phyloP scores from a whole-genome alignment of 2,797 vertebrate species.

The Lutjanus argentimaculatus region DNA sequence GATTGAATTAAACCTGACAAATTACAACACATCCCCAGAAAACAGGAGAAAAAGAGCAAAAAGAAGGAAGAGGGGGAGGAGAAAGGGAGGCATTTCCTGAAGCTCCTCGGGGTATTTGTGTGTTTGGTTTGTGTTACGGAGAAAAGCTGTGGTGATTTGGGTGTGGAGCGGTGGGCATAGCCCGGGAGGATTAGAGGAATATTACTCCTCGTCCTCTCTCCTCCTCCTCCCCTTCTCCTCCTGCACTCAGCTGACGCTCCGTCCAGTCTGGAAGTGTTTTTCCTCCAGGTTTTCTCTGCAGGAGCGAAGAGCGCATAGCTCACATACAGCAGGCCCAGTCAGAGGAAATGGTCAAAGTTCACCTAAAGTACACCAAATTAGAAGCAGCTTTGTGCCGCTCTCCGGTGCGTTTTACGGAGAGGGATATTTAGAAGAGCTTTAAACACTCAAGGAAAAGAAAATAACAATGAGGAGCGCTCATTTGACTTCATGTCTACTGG shows the following conservation, averaged over 20 bases:
- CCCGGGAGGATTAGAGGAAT: constrained; percentile 89
- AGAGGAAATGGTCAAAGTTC: constrained; percentile 94
- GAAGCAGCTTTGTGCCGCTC: constrained; percentile 87
- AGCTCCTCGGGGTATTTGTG: constrained; percentile 72
- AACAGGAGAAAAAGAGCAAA: not conserved
- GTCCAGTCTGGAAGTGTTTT: constrained; percentile 78
- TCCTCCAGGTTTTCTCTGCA: constrained; percentile 82
- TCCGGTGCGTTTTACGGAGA: constrained; percentile 80
- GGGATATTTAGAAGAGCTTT: constrained; percentile 84
- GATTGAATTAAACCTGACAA: constrained; percentile 43
- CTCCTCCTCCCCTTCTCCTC: constrained; percentile 35
- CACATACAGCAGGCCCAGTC: constrained; percentile 86
- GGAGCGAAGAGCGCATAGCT: constrained; percentile 85
- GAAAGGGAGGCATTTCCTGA: constrained; percentile 48
- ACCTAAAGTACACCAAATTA: constrained; percentile 93
- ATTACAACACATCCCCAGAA: constrained; percentile 19
- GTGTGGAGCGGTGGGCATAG: constrained; percentile 69
- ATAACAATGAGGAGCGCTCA: constrained; percentile 32
- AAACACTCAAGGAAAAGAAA: constrained; percentile 58
- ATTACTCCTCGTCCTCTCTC: constrained; percentile 63
- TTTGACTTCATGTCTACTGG: constrained; percentile 39
- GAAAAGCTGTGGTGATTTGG: constrained; percentile 75
- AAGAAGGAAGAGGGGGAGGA: not conserved
- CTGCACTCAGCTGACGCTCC: constrained; percentile 51
- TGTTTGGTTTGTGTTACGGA: constrained; percentile 83